These are phyloP conservation scores for Zalophus californianus DNA, from an alignment of 2,797 vertebrate genomes.

Conservation along the genomic window DNA sequence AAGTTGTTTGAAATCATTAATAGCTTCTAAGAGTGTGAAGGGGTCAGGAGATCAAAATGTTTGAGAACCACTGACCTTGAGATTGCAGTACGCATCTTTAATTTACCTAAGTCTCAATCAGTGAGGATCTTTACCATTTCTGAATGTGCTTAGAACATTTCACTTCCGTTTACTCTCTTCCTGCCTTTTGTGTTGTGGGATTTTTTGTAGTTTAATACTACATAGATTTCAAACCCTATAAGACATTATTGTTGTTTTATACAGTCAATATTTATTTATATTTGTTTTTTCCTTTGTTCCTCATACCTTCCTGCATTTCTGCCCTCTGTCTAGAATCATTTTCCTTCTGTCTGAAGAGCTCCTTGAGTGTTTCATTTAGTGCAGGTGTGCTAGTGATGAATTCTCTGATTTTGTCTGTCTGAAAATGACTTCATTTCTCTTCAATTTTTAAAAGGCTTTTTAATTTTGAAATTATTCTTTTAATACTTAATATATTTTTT, in stretches of 20 bases:
- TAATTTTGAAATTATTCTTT: neutral
- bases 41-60: neutral
- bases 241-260: neutral
- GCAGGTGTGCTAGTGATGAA: neutral
- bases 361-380: neutral
- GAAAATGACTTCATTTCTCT: constrained; percentile 3
- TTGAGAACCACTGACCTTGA: neutral
- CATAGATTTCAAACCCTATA: neutral
- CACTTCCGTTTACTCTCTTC: neutral
- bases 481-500: neutral
- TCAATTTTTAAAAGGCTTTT: neutral
- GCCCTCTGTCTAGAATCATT: neutral
- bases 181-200: neutral
- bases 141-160: neutral
- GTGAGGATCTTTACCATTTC: neutral
- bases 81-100: neutral
- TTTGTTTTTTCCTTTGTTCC: neutral
- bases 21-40: neutral
- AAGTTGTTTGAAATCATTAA: neutral
- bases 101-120: neutral
- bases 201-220: neutral
- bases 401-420: neutral
- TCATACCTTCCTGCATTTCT: neutral
- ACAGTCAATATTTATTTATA: neutral
- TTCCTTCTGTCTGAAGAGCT: neutral